phyloP scores from a whole-genome alignment of 2,797 vertebrate genomes.

The Thaleichthys pacificus region DNA sequence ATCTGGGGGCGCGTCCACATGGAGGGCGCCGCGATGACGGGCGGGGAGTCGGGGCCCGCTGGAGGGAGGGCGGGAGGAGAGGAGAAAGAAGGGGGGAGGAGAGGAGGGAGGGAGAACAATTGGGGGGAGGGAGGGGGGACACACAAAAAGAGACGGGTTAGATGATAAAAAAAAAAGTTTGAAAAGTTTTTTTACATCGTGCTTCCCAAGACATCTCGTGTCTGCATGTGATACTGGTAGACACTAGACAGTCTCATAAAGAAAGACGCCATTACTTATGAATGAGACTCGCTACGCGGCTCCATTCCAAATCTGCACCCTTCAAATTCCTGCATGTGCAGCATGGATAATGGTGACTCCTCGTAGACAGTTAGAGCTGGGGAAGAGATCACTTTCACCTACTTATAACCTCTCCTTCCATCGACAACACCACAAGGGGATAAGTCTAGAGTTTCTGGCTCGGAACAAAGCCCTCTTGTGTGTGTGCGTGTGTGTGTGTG shows the following conservation, averaged over 20 bases:
- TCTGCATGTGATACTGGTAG: too few relatives aligned
- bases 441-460: slow-evolving; percentile 44
- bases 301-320: background rate
- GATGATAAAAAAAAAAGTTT: too few relatives aligned
- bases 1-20: slow-evolving; percentile 99
- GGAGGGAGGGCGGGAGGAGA: background rate
- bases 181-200: too few relatives aligned
- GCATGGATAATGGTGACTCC: background rate
- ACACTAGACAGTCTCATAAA: background rate
- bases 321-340: background rate
- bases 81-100: background rate
- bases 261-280: background rate
- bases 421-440: slow-evolving; percentile 37
- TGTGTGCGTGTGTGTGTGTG: background rate
- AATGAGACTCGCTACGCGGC: background rate
- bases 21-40: slow-evolving; percentile 94
- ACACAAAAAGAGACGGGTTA: background rate
- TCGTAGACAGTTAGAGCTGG: background rate
- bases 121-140: background rate
- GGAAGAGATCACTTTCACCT: slow-evolving; percentile 43
- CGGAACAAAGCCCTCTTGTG: slow-evolving; percentile 27
- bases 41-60: slow-evolving; percentile 77
- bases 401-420: slow-evolving; percentile 20
- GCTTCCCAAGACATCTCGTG: too few relatives aligned
- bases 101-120: background rate